Evolutionary conservation across 2,113 vertebrate species (phyloP), one percentile per base, ranked within the genome.

Genomic region (Mobula hypostoma): DNA sequence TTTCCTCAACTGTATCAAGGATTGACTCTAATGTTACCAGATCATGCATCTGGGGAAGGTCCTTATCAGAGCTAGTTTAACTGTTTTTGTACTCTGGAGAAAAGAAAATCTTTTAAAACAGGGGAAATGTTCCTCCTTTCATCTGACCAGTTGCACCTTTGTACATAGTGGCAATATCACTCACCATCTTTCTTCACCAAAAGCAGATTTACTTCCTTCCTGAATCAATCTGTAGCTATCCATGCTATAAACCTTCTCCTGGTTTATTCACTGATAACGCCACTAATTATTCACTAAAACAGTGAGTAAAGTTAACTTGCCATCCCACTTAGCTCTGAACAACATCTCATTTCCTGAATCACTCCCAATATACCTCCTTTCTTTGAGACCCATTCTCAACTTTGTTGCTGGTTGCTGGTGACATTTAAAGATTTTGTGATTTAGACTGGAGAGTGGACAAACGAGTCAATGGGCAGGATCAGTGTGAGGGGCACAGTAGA

Each of bases 1-100:
- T 74, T 93, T 40, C 68, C 63, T 24, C 68, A 93, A 92, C 66
- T 70, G n/a, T n/a, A 92, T 40, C 68, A 92, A 92, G 32, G n/a
- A 70, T 92, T 7, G 3, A 74, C 4, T 72, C 68, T 93, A 93
- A 93, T 93, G 24, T 93, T 66, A 93, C 61, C 85, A 32, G 40
- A 74, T 66, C 36, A 36, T 72, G 68, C 68, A 93, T 93, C 70
- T 40, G 15, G 66, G 68, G 19, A 48, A 66, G 90, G 36, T 93
- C 90, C 21, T 48, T 74, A 36, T 74, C 68, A 48, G 11, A 40
- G 70, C 90, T 74, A 15, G 9, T 93, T 93, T 93, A 93, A 93
- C 90, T 74, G 32, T 56, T 74, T 93, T 40, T 4, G 21, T 93
- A 32, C 90, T 56, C 40, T 48, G 14, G 15, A 63, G 24, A 88